Percentiles rank a stretch among this genome's conserved stretches.
These are phyloP conservation scores for Zhengitettix transpicula DNA, from an alignment of 2,888 invertebrate genomes.

Conservation along the genomic window DNA sequence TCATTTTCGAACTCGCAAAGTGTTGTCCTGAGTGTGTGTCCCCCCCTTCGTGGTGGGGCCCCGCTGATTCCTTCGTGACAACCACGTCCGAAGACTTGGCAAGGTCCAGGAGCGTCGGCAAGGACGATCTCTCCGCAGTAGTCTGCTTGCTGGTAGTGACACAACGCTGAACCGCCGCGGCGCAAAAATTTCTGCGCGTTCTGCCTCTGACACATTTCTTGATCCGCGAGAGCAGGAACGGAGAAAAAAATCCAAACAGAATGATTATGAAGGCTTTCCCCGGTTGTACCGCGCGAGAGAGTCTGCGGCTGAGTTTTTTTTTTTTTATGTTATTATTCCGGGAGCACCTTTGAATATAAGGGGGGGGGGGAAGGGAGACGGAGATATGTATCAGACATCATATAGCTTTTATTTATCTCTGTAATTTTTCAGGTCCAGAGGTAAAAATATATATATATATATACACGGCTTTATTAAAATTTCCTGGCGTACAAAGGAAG, in stretches of 20 bases:
- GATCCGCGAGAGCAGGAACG: constrained; percentile 19
- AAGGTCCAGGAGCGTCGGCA: too few relatives aligned
- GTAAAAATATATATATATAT: too few relatives aligned
- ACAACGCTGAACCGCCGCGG: neutral
- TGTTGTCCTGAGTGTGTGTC: too few relatives aligned
- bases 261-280: constrained; percentile 5
- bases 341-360: neutral
- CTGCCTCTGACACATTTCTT: constrained; percentile 27
- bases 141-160: too few relatives aligned
- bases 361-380: neutral
- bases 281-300: neutral
- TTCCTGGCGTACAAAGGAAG: neutral
- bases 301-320: neutral
- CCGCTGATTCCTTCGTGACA: too few relatives aligned
- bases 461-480: too few relatives aligned
- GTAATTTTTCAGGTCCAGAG: neutral
- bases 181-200: constrained; percentile 7
- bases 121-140: too few relatives aligned
- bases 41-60: too few relatives aligned
- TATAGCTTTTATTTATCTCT: constrained; percentile 1
- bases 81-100: too few relatives aligned
- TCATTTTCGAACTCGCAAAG: too few relatives aligned
- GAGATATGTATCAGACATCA: neutral
- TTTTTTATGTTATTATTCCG: too few relatives aligned
- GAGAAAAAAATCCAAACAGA: constrained; percentile 1